Evolutionary conservation across 1,140 invertebrate genomes (phyloP).

Genomic region (Pomacea maculata): DNA sequence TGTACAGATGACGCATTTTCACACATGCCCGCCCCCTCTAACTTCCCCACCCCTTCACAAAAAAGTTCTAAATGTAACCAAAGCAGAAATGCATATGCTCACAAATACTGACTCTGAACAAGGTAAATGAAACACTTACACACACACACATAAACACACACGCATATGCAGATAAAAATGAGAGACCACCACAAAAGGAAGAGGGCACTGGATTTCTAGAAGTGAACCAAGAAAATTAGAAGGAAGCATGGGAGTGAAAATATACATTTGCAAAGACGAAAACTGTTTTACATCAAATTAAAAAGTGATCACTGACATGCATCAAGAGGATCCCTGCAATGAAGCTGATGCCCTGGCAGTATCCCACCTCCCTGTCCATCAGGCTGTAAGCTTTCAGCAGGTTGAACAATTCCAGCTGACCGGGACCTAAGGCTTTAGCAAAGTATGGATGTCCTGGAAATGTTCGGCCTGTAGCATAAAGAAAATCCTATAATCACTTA

Average conservation of each 20-base stretch:
- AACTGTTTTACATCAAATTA: too few relatives aligned
- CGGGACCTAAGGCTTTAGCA: constrained; percentile 84
- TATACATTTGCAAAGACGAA: neutral
- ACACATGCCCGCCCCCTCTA: too few relatives aligned
- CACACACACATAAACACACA: neutral
- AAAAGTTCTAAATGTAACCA: neutral
- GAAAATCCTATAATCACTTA: too few relatives aligned
- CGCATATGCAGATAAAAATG: neutral
- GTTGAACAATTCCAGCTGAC: constrained; percentile 93
- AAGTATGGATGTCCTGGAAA: constrained; percentile 95
- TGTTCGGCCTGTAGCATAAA: constrained; percentile 76
- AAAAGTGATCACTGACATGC: constrained; percentile 77
- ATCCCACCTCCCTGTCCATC: constrained; percentile 91
- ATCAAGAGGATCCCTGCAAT: constrained; percentile 91
- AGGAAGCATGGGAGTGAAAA: neutral
- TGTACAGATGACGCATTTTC: too few relatives aligned
- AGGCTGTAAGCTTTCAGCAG: constrained; percentile 95
- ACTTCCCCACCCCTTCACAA: too few relatives aligned
- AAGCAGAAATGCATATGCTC: neutral
- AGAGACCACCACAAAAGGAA: neutral
- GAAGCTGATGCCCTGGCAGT: constrained; percentile 92
- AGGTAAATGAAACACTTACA: neutral
- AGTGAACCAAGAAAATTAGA: neutral
- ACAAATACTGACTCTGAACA: too few relatives aligned
- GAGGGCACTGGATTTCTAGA: neutral